Conservation (phyloP, 1,140 invertebrate genomes). For the Apocrypta bakeri region DNA sequence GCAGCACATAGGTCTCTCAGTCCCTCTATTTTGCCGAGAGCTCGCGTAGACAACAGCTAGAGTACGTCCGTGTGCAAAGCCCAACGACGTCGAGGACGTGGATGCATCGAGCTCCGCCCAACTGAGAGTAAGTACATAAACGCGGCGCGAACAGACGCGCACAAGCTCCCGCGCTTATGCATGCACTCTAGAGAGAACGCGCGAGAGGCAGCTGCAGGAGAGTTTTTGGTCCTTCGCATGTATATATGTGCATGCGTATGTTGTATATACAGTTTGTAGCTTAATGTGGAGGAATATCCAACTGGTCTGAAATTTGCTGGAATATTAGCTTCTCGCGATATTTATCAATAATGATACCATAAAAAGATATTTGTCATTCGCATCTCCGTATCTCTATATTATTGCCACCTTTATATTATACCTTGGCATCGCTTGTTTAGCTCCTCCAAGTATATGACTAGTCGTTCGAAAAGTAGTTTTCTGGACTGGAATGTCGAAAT, state of each 20-base stretch:
- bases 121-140: slow-evolving; percentile 12
- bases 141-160: not conserved
- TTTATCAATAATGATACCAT: too few relatives aligned
- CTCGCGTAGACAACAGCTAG: not conserved
- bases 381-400: too few relatives aligned
- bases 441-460: not conserved
- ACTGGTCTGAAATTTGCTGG: too few relatives aligned
- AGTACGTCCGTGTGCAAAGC: not conserved
- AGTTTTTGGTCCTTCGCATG: not conserved
- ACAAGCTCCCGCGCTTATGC: not conserved
- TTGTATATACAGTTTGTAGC: not conserved
- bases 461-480: too few relatives aligned
- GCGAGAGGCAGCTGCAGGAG: not conserved
- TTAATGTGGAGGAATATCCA: not conserved
- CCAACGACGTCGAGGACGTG: not conserved
- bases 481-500: too few relatives aligned
- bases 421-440: not conserved
- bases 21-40: not conserved
- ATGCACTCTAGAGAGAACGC: not conserved
- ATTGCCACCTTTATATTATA: too few relatives aligned
- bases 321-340: too few relatives aligned
- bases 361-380: too few relatives aligned
- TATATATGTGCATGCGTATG: too few relatives aligned
- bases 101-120: slow-evolving; percentile 8
- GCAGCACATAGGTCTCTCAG: not conserved